Evolutionary conservation across 2,888 invertebrate species (phyloP).

Genomic region (Phoenoteleia sp.): DNA sequence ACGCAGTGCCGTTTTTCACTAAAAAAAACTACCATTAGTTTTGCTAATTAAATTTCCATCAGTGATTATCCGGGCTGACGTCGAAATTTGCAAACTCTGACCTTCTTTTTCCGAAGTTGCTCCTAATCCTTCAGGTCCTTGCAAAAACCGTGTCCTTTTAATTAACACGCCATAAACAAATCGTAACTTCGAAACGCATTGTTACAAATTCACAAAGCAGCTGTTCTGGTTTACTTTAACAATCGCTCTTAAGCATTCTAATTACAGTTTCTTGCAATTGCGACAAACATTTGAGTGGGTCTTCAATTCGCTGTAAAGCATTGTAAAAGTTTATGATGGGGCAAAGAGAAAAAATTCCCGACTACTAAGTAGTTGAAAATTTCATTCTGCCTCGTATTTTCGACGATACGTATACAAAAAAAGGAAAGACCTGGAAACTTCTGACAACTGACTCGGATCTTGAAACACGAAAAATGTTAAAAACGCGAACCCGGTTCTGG

Average conservation of each 20-base stretch:
- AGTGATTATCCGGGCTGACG: neutral
- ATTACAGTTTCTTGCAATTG: conserved; percentile 29
- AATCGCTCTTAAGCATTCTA: conserved; percentile 48
- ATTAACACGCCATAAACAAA: conserved; percentile 36
- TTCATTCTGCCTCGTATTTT: neutral
- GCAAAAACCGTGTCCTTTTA: conserved; percentile 15
- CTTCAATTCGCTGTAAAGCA: conserved; percentile 14
- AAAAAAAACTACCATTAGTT: neutral
- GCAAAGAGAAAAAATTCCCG: neutral
- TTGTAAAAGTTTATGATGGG: conserved; percentile 36
- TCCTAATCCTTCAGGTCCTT: no score
- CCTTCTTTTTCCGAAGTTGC: no score
- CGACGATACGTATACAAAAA: neutral
- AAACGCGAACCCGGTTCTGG: neutral
- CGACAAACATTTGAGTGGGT: conserved; percentile 22
- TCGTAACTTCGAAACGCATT: conserved; percentile 16
- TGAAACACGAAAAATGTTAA: conserved; percentile 10
- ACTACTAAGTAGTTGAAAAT: conserved; percentile 30
- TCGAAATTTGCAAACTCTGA: no score
- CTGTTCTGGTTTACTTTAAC: conserved; percentile 36
- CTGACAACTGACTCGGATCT: neutral
- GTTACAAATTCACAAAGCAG: conserved; percentile 27
- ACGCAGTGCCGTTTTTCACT: neutral
- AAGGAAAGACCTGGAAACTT: neutral
- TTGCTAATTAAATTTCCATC: neutral